Evolutionary conservation across 30 jellyfish, hydroid and myxozoan genomes (phyloP), one percentile per base, ranked within the genome.

Genomic region (Aurelia sp.): DNA sequence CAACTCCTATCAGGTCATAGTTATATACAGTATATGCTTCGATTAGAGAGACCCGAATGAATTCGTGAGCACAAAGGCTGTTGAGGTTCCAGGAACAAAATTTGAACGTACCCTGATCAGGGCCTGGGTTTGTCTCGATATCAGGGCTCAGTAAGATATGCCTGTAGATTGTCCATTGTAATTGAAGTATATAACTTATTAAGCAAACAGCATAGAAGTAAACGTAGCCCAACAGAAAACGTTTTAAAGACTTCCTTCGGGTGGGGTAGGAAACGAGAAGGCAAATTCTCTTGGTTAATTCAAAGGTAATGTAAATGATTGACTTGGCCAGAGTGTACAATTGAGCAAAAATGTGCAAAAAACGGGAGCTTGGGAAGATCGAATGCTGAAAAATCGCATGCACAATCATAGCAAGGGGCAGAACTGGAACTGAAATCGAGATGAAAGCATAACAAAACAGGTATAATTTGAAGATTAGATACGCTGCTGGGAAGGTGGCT

Each of bases 1-100:
- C n/a, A n/a, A n/a, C n/a, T n/a, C n/a, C n/a, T n/a, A n/a, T n/a
- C n/a, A n/a, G n/a, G n/a, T n/a, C n/a, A n/a, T n/a, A n/a, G n/a
- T n/a, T n/a, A n/a, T n/a, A n/a, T n/a, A n/a, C n/a, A n/a, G n/a
- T n/a, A n/a, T n/a, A n/a, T n/a, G n/a, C n/a, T 52, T 74, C 85
- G 52, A 38, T 74, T 47, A 74, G 85, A 27, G 73, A 50, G 72
- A 74, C 72, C 85, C 85, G 72, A 47, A 50, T 47, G 50, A 74
- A 74, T 74, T 74, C 85, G 40, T 48, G 85, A 50, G 85, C 85
- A 47, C 85, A 74, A 74, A 74, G 85, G 38, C 85, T n/a, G n/a
- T n/a, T n/a, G n/a, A n/a, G n/a, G n/a, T n/a, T n/a, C n/a, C 85
- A 50, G 30, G 85, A 74, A 27, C 85, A 41, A 74, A 74, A n/a